A percentile compares a stretch with the other conserved stretches of the same genome.
Conservation (phyloP, 30 jellyfish, hydroid and myxozoan species). For the Cassiopea xamachana region DNA sequence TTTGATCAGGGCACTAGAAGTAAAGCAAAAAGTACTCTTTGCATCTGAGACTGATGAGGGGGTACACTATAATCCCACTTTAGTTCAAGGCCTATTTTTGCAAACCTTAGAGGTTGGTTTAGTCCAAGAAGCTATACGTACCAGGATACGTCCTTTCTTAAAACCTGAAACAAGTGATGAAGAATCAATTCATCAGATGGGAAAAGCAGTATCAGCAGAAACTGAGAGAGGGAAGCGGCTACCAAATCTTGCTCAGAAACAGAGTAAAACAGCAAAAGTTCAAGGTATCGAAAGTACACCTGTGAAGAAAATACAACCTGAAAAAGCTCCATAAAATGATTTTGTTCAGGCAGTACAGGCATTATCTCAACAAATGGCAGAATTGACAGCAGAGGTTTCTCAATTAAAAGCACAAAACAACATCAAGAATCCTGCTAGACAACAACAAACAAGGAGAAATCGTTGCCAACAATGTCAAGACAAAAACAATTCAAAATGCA, state of each 20-base stretch:
- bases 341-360: conserved; percentile 1
- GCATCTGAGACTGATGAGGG: conserved; percentile 57
- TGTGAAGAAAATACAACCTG: neutral
- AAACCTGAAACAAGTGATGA: conserved; percentile 20
- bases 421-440: neutral
- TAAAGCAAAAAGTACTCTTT: conserved; percentile 54
- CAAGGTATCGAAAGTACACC: conserved; percentile 10
- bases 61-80: conserved; percentile 26
- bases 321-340: neutral
- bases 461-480: conserved; percentile 17
- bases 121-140: conserved; percentile 20
- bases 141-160: conserved; percentile 32
- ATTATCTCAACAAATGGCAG: conserved; percentile 26
- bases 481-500: neutral
- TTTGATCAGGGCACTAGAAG: conserved; percentile 28
- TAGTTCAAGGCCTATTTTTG: conserved; percentile 61
- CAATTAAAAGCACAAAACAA: conserved; percentile 5
- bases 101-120: conserved; percentile 62
- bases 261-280: conserved; percentile 4
- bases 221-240: neutral
- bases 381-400: conserved; percentile 24
- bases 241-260: neutral
- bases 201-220: conserved; percentile 25
- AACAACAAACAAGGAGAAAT: conserved; percentile 16
- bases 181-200: conserved; percentile 25